These are phyloP conservation scores for Gnathonemus longibarbis DNA, from an alignment of 2,113 vertebrate species.

Conservation along the genomic window DNA sequence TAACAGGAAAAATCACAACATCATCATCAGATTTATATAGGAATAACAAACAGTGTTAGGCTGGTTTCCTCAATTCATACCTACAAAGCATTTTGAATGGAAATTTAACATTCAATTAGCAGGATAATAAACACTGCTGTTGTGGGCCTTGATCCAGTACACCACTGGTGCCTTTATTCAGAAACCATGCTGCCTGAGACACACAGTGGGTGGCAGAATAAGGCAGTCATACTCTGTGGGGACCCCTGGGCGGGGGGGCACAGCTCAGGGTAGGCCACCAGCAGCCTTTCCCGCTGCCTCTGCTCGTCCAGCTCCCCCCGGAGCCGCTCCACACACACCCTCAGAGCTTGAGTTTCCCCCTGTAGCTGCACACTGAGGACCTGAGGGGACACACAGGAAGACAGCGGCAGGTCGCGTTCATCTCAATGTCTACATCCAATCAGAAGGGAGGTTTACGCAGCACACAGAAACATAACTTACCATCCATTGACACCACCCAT, in stretches of 20 bases:
- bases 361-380: slow-evolving; percentile 52
- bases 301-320: slow-evolving; percentile 49
- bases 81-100: background rate
- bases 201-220: background rate
- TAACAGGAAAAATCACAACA: background rate
- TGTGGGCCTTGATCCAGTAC: background rate
- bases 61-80: background rate
- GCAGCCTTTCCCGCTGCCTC: slow-evolving; percentile 65
- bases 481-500: slow-evolving; percentile 22
- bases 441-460: background rate
- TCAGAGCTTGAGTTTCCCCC: slow-evolving; percentile 64
- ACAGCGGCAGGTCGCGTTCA: background rate
- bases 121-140: background rate
- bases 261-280: slow-evolving; percentile 85
- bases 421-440: background rate
- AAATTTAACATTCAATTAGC: background rate
- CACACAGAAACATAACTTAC: slow-evolving; percentile 40
- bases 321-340: slow-evolving; percentile 44
- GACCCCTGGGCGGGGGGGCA: slow-evolving; percentile 41
- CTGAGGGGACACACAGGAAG: slow-evolving; percentile 45
- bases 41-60: background rate
- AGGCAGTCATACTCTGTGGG: slow-evolving; percentile 68
- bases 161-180: background rate
- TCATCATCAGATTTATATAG: background rate
- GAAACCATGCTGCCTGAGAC: background rate